phyloP scores from a whole-genome alignment of 2,113 vertebrate genomes.

The Herpailurus yagouaroundi region DNA sequence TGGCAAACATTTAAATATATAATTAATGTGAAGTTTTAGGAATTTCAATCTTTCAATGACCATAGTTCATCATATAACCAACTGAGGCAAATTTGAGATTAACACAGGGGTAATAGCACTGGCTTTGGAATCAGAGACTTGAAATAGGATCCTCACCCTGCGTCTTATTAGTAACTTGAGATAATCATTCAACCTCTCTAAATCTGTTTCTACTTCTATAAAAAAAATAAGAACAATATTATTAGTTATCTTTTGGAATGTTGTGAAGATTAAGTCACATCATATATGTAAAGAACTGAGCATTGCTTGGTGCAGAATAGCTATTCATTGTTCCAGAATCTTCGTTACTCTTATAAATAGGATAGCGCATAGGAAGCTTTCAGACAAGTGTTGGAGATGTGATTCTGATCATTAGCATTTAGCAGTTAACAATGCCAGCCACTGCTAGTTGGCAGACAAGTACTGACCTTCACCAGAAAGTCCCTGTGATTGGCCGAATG shows the following conservation, averaged over 20 bases:
- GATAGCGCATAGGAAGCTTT: background rate
- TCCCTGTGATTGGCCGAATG: background rate
- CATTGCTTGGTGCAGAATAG: background rate
- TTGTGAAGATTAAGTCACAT: background rate
- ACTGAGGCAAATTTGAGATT: background rate
- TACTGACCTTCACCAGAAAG: background rate
- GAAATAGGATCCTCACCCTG: background rate
- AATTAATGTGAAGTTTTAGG: background rate
- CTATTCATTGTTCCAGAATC: background rate
- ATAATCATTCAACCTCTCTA: background rate
- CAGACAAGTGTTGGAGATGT: background rate
- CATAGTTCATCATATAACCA: background rate
- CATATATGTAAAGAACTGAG: background rate
- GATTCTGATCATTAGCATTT: background rate
- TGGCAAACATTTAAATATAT: background rate
- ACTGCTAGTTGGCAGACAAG: background rate
- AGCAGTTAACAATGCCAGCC: background rate
- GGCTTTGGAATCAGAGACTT: background rate
- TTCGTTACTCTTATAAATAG: background rate
- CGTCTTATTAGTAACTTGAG: background rate
- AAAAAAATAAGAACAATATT: background rate
- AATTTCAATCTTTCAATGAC: conserved; percentile 1
- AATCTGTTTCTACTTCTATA: background rate
- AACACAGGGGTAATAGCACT: background rate
- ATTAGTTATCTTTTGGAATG: background rate